Evolutionary conservation across 2,888 invertebrate genomes (phyloP).

Genomic region (Arenicola marina): DNA sequence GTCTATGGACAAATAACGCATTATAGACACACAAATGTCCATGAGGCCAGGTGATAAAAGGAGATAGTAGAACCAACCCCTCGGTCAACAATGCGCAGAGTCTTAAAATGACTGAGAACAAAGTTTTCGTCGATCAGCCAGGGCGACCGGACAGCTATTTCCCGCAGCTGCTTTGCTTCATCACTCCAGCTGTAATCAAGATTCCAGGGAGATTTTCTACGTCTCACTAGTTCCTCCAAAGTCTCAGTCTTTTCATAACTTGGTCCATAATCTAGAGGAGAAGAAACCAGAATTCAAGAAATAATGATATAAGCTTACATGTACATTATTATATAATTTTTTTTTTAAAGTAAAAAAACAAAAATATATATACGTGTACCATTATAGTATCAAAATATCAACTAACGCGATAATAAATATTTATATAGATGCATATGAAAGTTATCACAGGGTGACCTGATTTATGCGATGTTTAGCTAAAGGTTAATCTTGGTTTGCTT

Average conservation of each 20-base stretch:
- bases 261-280: slow-evolving; percentile 50
- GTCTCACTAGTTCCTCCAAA: slow-evolving; percentile 48
- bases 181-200: slow-evolving; percentile 59
- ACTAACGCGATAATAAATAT: no score
- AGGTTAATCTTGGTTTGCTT: no score
- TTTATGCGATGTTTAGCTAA: no score
- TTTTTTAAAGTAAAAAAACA: slow-evolving; percentile 25
- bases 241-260: slow-evolving; percentile 53
- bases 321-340: slow-evolving; percentile 37
- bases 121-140: slow-evolving; percentile 56
- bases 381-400: no score
- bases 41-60: no score
- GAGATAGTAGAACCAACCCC: no score
- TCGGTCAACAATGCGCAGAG: slow-evolving; percentile 54
- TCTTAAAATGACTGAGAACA: slow-evolving; percentile 53
- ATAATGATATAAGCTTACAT: slow-evolving; percentile 37
- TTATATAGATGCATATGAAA: no score
- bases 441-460: no score
- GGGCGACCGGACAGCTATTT: slow-evolving; percentile 57
- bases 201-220: slow-evolving; percentile 55
- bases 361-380: no score
- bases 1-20: no score
- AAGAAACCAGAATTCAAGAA: slow-evolving; percentile 10
- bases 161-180: slow-evolving; percentile 52
- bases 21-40: no score